A percentile compares a stretch with the other conserved stretches of the same genome.
Conservation (phyloP, 2,113 vertebrate genomes). For the Neolamprologus devosi region DNA sequence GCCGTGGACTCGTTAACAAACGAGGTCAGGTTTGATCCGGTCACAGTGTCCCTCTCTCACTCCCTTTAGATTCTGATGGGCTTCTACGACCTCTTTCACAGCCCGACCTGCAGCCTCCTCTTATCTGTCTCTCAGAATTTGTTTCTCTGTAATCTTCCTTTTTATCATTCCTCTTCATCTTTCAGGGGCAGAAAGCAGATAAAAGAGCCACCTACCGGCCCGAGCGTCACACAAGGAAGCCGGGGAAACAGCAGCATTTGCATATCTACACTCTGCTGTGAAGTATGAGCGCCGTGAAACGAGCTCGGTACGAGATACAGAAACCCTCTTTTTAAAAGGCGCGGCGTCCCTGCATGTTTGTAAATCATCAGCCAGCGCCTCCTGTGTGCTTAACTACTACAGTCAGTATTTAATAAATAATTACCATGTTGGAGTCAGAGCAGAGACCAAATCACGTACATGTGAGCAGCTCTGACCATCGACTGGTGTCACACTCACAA, state of each 20-base stretch:
- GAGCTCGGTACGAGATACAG: background rate
- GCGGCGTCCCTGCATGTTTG: background rate
- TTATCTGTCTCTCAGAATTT: slow-evolving; percentile 23
- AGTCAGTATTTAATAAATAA: background rate
- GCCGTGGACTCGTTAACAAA: background rate
- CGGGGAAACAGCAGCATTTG: background rate
- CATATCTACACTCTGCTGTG: background rate
- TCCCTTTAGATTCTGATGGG: background rate
- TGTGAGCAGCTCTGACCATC: background rate
- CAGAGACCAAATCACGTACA: background rate
- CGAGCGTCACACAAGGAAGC: background rate
- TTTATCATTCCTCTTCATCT: slow-evolving; percentile 11
- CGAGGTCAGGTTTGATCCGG: background rate
- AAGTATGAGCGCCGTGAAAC: background rate
- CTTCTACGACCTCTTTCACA: background rate
- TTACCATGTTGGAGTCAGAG: background rate
- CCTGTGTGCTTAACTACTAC: background rate
- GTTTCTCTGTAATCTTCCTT: slow-evolving; percentile 11
- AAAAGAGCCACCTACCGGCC: slow-evolving; percentile 5
- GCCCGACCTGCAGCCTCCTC: background rate
- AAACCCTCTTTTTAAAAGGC: background rate
- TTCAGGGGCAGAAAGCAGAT: slow-evolving; percentile 16
- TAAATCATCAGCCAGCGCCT: background rate
- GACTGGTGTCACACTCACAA: background rate
- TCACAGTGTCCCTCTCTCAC: background rate